Evolutionary conservation across 2,888 invertebrate genomes (phyloP).

Genomic region (Lepidonotus clava): DNA sequence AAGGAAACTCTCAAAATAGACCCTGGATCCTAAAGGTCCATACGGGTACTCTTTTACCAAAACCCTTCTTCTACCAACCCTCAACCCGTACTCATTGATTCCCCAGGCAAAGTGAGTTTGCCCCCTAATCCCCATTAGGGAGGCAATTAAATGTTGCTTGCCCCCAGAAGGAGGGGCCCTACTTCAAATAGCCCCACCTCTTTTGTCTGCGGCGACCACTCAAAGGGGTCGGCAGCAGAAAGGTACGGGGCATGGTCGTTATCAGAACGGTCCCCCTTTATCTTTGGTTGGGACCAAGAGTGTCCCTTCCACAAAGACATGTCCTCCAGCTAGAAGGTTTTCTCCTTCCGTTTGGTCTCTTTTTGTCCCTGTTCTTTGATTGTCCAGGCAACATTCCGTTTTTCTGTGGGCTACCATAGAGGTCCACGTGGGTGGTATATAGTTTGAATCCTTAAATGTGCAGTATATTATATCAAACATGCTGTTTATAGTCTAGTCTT

Average conservation of each 20-base stretch:
- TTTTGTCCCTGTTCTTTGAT: not conserved
- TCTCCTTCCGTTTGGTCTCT: no score
- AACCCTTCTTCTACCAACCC: no score
- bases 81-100: not conserved
- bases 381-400: no score
- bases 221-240: not conserved
- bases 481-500: no score
- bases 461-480: no score
- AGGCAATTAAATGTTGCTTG: not conserved
- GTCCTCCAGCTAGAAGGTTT: not conserved
- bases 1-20: no score
- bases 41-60: no score
- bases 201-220: not conserved
- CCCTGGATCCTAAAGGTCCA: no score
- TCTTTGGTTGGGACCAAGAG: not conserved
- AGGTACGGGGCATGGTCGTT: not conserved
- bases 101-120: not conserved
- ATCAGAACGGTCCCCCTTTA: not conserved
- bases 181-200: not conserved
- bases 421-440: no score
- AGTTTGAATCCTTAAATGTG: no score
- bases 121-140: conserved; percentile 8
- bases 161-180: not conserved
- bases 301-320: not conserved
- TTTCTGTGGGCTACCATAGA: no score